Percentiles rank a stretch among this genome's conserved stretches.
Conservation (phyloP, 2,888 invertebrate genomes). For the Drosophila limbata region DNA sequence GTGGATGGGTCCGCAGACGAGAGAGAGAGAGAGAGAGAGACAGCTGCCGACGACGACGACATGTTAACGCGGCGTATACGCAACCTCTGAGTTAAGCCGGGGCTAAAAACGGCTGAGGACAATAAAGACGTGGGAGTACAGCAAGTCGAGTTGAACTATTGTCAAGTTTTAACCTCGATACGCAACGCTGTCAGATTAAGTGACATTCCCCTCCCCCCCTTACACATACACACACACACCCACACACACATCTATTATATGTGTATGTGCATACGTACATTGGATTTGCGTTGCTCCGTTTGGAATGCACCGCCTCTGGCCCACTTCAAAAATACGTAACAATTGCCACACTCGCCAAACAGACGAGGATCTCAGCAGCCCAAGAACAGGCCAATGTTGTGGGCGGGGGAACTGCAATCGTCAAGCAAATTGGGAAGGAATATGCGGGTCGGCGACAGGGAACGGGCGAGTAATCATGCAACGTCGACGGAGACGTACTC, state of each 20-base stretch:
- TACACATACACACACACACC: constrained; percentile 2
- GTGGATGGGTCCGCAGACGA: neutral
- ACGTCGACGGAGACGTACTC: constrained; percentile 43
- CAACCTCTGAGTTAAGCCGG: constrained; percentile 47
- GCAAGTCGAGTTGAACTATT: constrained; percentile 80
- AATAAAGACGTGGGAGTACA: constrained; percentile 65
- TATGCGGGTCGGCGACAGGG: constrained; percentile 3
- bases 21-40: neutral
- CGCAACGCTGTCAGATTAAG: constrained; percentile 77
- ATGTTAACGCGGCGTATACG: constrained; percentile 67
- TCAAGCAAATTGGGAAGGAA: constrained; percentile 16
- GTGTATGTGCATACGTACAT: neutral
- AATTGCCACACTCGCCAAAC: constrained; percentile 54
- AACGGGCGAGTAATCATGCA: constrained; percentile 63
- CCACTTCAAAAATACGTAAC: constrained; percentile 65
- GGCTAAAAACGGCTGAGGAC: constrained; percentile 63
- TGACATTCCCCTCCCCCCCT: constrained; percentile 34
- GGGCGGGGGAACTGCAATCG: constrained; percentile 16
- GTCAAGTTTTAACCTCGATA: constrained; percentile 82
- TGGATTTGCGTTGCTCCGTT: constrained; percentile 34
- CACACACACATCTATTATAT: neutral
- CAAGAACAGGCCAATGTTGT: constrained; percentile 43
- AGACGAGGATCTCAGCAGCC: constrained; percentile 2
- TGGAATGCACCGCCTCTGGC: constrained; percentile 64
- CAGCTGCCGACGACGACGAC: constrained; percentile 20